Base-by-base conservation (phyloP, 2,113 vertebrate genomes). In the Mionectes macconnelli region DNA sequence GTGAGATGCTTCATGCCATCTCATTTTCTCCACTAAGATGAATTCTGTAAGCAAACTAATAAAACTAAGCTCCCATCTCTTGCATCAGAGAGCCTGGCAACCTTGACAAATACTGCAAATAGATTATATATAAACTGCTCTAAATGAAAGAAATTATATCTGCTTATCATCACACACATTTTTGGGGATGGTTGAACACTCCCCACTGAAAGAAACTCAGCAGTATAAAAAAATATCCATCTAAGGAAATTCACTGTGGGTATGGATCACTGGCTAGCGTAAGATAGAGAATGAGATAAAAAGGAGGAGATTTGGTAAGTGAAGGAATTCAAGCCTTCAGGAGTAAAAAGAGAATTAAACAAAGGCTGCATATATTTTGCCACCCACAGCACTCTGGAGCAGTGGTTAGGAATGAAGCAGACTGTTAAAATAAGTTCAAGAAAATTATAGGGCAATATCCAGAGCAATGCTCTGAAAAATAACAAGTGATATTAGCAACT, bases 1-100 rank as follows among this genome's bases (percentile, higher is more conserved):
- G 0, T 4, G 37, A 19, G 49, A 22, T 8, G 53, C 30, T 40
- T 50, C 4, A 3, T 44, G 62, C 14, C 19, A 8, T 35, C 59
- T 35, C 33, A 6, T 66, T 59, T 30, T 9, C 17, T 57, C 12
- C 39, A 2, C 18, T 13, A 72, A 64, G 64, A 33, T 42, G 52
- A 47, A 49, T 53, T 37, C 16, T 59, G 1, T 47, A 18, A 55
- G n/a, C 31, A 24, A 20, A 20, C 10, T 5, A 8, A 18, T 49
- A 5, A 15, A 47, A 23, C 14, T 31, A 39, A 2, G 12, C 44
- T 91, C 57, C 39, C 35, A 1, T 53, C 23, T 88, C 78, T 63
- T 9, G 7, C n/a, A 10, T 69, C 45, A 42, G 39, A 69, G 67
- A 17, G 20, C 14, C 39, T 31, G 57, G 25, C 31, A 45, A 53